Base-by-base conservation (phyloP, 2,888 invertebrate species). In the Trachelus iudaicus region DNA sequence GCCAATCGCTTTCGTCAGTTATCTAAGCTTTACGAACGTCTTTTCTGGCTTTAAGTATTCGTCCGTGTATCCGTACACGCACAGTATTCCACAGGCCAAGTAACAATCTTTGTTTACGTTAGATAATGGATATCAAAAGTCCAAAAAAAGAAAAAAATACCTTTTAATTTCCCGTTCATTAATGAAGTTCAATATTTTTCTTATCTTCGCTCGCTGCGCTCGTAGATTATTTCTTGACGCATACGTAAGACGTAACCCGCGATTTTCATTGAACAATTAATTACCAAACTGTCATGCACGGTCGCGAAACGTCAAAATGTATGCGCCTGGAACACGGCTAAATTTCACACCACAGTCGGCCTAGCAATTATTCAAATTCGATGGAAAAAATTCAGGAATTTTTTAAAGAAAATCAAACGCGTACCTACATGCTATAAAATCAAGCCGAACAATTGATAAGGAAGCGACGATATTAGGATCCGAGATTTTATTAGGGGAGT, bases 331-430 rank as follows among this genome's bases (percentile, higher is more conserved):
- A 0, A 56, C 2, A 56, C 9, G 23, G 1, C 23, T 1, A 23
- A 23, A 9, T 23, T 2, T 0, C 2, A 6, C 6, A 23, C 23
- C 23, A 2, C 23, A 23, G 0, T 6, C 1, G 23, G 40, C 23
- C 9, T 56, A 9, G 23, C 1, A 15, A 56, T 23, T 0, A 23
- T 40, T 23, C 1, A 40, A 40, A 23, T 15, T 15, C 15, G 40
- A 23, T 0, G 9, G 4, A 23, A 37, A 13, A 56, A 15, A 6
- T 35, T 3, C 12, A 3, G 1, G 1, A 35, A 35, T 35, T 35
- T 11, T 35, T 11, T 35, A 12, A 35, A 3, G 3, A 35, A 35
- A 12, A 35, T 0, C 35, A 6, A 15, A 40, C 40, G 6, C 15
- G 1, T 37, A 15, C 15, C 11, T 0, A 40, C 0, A 4, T 3